Evolutionary conservation across 2,113 vertebrate genomes (phyloP).

Genomic region (Rana temporaria): DNA sequence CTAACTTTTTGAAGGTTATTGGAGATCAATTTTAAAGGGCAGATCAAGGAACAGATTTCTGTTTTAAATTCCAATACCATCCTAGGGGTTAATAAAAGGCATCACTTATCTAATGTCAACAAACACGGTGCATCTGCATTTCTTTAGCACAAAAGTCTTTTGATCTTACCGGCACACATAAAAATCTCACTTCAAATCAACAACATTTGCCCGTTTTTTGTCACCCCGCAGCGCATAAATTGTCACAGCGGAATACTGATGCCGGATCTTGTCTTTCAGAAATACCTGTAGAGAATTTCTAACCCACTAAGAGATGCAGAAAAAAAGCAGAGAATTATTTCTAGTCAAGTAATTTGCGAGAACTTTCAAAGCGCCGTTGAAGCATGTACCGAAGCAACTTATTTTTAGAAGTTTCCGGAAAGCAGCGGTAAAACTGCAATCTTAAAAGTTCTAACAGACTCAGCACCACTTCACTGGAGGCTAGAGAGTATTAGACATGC

Average conservation of each 20-base stretch:
- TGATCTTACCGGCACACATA: neutral
- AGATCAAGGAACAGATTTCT: too few species aligned
- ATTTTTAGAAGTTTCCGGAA: conserved; percentile 1
- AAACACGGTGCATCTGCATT: neutral
- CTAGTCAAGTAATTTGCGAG: conserved; percentile 22
- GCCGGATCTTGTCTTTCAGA: neutral
- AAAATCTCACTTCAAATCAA: conserved; percentile 30
- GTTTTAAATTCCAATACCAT: too few species aligned
- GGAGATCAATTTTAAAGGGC: too few species aligned
- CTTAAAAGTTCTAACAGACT: neutral
- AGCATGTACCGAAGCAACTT: neutral
- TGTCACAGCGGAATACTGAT: conserved; percentile 22
- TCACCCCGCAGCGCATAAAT: conserved; percentile 29
- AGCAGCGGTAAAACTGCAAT: neutral
- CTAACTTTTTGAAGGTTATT: too few species aligned
- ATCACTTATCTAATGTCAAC: neutral
- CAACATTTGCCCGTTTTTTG: conserved; percentile 17
- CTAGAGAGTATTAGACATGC: neutral
- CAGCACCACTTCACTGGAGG: neutral
- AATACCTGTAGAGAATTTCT: conserved; percentile 25
- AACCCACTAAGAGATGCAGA: conserved; percentile 5
- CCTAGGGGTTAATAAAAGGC: neutral
- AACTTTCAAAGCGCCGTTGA: conserved; percentile 9
- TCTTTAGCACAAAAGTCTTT: neutral
- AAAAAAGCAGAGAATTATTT: neutral